Evolutionary conservation across 2,888 invertebrate species (phyloP).

Genomic region (Erebia epiphron): DNA sequence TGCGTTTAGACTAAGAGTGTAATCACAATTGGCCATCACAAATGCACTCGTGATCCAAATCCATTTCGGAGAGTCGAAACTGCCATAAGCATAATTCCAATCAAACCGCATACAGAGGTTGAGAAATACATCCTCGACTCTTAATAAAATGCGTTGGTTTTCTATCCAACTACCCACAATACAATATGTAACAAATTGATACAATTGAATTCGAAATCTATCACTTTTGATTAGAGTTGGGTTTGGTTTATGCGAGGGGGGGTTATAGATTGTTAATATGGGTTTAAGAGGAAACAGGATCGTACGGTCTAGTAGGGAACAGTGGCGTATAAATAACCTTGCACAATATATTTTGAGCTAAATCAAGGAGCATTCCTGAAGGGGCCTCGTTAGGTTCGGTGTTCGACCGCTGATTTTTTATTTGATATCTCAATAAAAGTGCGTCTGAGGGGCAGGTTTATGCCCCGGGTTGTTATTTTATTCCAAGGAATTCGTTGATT

Average conservation of each 20-base stretch:
- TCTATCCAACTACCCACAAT: constrained; percentile 40
- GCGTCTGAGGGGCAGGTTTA: constrained; percentile 64
- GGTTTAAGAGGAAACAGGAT: constrained; percentile 53
- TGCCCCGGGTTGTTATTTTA: constrained; percentile 50
- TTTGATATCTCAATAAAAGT: constrained; percentile 81
- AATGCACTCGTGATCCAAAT: no score
- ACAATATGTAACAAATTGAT: constrained; percentile 29
- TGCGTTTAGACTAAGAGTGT: no score
- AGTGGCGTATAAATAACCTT: constrained; percentile 77
- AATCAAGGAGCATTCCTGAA: constrained; percentile 80
- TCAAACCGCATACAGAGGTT: constrained; percentile 68
- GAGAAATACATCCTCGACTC: constrained; percentile 68
- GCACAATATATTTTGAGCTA: constrained; percentile 77
- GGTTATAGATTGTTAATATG: constrained; percentile 41
- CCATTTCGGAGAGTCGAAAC: no score
- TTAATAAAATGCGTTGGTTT: constrained; percentile 78
- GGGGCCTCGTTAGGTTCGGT: constrained; percentile 71
- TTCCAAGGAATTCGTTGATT: constrained; percentile 54
- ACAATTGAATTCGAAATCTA: constrained; percentile 38
- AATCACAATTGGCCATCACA: no score
- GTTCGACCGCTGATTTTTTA: constrained; percentile 80
- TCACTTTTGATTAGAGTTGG: background rate
- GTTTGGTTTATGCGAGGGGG: constrained; percentile 27
- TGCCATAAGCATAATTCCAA: constrained; percentile 77
- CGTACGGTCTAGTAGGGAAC: constrained; percentile 62